Evolutionary conservation across 2,797 vertebrate species (phyloP).

Genomic region (Menidia menidia): DNA sequence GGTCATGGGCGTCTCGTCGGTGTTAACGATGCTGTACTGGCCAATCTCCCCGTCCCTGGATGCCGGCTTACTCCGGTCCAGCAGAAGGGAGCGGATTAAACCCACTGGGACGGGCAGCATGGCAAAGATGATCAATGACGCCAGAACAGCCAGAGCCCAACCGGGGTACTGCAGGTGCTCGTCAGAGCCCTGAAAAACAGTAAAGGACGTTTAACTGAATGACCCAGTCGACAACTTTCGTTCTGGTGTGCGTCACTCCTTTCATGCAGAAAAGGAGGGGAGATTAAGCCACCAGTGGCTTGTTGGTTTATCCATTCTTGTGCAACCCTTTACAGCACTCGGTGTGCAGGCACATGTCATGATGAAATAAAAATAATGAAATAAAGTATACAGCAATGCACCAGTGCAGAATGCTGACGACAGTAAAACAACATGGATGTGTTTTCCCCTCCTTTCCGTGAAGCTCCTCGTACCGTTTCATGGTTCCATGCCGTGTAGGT

Average conservation of each 20-base stretch:
- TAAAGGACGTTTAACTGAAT: neutral
- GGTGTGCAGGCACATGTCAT: neutral
- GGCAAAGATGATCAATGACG: constrained; percentile 77
- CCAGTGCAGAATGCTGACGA: no score
- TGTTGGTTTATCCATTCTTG: neutral
- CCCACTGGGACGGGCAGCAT: constrained; percentile 82
- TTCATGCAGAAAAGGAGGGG: neutral
- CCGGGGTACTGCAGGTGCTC: constrained; percentile 74
- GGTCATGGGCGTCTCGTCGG: constrained; percentile 61
- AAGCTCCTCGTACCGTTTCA: constrained; percentile 67
- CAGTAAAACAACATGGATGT: neutral
- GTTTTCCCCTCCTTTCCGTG: neutral
- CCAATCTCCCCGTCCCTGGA: constrained; percentile 32
- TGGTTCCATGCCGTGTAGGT: constrained; percentile 85
- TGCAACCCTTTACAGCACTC: neutral
- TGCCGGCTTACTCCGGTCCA: constrained; percentile 34
- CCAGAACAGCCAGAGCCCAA: constrained; percentile 80
- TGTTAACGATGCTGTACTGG: constrained; percentile 72
- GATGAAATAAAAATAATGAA: neutral
- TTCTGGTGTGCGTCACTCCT: neutral
- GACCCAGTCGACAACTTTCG: neutral
- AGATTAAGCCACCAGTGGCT: neutral
- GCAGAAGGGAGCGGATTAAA: constrained; percentile 64
- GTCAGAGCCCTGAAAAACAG: constrained; percentile 77
- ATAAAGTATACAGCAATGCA: neutral